Conservation (phyloP, 2,113 vertebrate species). For the Progne subis region DNA sequence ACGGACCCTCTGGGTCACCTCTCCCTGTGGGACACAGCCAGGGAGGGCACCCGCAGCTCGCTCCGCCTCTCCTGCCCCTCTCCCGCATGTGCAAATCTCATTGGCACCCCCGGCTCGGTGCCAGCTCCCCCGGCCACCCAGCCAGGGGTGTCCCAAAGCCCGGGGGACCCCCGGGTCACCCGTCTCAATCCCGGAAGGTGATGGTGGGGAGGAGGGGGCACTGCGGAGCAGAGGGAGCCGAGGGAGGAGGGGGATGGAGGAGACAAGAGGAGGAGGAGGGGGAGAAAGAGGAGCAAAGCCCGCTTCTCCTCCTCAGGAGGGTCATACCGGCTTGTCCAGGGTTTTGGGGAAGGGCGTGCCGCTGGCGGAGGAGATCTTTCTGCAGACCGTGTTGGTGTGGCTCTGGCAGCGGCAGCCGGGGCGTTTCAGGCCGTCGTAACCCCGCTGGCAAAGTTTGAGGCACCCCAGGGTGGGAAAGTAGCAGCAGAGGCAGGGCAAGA, state of each 20-base stretch:
- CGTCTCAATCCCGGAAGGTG: not conserved
- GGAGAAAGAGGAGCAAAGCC: slow-evolving; percentile 30
- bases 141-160: not conserved
- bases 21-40: not conserved
- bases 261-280: not conserved
- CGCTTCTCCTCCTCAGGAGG: slow-evolving; percentile 34
- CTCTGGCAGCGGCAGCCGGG: slow-evolving; percentile 96
- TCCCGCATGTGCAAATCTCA: not conserved
- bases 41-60: not conserved
- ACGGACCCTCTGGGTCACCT: not conserved
- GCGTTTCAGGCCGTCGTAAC: slow-evolving; percentile 86
- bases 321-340: slow-evolving; percentile 95
- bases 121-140: not conserved
- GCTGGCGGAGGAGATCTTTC: slow-evolving; percentile 89
- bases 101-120: not conserved
- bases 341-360: slow-evolving; percentile 85
- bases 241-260: not conserved
- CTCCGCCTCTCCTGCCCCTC: slow-evolving; percentile 7
- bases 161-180: not conserved
- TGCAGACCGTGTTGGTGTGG: slow-evolving; percentile 94
- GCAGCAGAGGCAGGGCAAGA: slow-evolving; percentile 98
- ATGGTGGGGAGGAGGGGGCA: not conserved
- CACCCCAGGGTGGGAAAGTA: slow-evolving; percentile 94
- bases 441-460: slow-evolving; percentile 90
- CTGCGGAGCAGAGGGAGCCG: not conserved